phyloP scores from a whole-genome alignment of 2,113 vertebrate species.

The Steatornis caripensis region DNA sequence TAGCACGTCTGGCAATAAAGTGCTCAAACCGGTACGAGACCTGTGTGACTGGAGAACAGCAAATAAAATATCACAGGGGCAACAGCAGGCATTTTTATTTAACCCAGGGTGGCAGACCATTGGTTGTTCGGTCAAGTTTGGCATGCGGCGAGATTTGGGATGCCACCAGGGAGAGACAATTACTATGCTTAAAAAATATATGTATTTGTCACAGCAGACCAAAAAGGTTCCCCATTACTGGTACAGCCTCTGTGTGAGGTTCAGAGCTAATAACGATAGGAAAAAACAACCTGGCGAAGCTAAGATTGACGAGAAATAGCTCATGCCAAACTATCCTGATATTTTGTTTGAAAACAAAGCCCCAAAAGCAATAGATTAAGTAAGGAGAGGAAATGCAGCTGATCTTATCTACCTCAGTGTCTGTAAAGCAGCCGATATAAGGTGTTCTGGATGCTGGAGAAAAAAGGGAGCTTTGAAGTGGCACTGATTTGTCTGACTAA shows the following conservation, averaged over 20 bases:
- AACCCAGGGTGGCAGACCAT: not conserved
- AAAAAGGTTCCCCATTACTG: not conserved
- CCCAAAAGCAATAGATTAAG: not conserved
- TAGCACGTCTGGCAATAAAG: not conserved
- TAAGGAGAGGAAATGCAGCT: not conserved
- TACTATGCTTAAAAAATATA: not conserved
- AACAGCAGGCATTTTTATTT: not conserved
- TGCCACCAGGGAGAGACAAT: not conserved
- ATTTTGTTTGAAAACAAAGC: conserved; percentile 7
- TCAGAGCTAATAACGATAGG: not conserved
- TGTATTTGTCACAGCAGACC: not conserved
- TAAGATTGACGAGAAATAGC: not conserved
- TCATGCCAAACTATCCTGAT: not conserved
- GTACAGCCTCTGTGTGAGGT: not conserved
- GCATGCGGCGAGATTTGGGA: not conserved
- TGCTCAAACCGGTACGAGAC: not conserved
- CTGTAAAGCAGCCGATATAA: not conserved
- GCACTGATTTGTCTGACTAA: not conserved
- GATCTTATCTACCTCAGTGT: not conserved
- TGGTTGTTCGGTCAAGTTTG: not conserved
- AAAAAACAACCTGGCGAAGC: not conserved
- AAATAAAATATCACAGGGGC: not conserved
- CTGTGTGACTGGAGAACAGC: not conserved
- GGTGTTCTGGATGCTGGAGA: not conserved
- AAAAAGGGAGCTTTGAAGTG: not conserved